Conservation (phyloP, 2,888 invertebrate genomes). For the Brachypalpus laphriformis region DNA sequence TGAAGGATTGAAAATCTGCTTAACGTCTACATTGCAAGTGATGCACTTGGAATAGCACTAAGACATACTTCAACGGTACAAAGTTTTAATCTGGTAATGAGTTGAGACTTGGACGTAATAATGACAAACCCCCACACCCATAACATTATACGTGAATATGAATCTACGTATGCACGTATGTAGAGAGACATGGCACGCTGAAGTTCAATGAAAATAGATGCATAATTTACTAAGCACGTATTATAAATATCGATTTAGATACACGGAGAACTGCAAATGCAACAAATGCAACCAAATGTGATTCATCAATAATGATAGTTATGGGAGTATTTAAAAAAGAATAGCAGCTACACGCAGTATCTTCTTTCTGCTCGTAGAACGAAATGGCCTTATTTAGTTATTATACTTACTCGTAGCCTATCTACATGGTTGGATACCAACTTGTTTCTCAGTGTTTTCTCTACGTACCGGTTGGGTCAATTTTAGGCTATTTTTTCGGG, state of each 20-base stretch:
- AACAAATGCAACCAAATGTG: neutral
- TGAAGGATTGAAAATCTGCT: slow-evolving; percentile 40
- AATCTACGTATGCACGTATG: neutral
- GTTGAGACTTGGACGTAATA: slow-evolving; percentile 46
- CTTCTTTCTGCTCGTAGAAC: no score
- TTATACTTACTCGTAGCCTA: no score
- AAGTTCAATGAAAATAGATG: slow-evolving; percentile 51
- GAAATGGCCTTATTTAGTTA: no score
- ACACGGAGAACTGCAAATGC: neutral
- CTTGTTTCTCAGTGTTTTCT: no score
- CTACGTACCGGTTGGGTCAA: no score
- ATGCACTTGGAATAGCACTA: slow-evolving; percentile 8
- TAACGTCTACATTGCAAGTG: slow-evolving; percentile 12
- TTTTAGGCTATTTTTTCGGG: no score
- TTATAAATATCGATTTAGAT: slow-evolving; percentile 57
- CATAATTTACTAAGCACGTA: slow-evolving; percentile 43
- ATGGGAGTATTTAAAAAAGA: no score
- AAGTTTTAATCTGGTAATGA: slow-evolving; percentile 56
- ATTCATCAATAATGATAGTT: no score
- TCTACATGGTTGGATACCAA: no score
- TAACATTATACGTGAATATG: neutral
- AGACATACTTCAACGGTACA: slow-evolving; percentile 16
- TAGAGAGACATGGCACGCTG: slow-evolving; percentile 21
- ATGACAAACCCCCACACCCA: slow-evolving; percentile 20
- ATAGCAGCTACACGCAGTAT: no score